phyloP scores from a whole-genome alignment of 2,113 vertebrate genomes.

The Sturnus vulgaris region DNA sequence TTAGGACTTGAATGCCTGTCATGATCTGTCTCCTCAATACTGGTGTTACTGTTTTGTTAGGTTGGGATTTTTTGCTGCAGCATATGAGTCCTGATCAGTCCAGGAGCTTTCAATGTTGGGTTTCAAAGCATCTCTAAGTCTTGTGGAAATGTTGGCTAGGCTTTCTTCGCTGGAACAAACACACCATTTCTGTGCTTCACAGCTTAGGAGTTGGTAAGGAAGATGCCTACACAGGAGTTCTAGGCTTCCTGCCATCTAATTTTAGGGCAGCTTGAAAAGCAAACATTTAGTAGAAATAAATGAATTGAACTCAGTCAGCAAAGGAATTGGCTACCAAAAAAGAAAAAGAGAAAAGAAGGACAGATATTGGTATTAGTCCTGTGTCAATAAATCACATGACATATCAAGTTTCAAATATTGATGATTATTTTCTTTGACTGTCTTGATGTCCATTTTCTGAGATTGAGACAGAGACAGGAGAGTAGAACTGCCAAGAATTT shows the following conservation, averaged over 20 bases:
- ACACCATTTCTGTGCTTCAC: not conserved
- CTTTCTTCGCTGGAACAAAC: not conserved
- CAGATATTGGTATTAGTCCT: not conserved
- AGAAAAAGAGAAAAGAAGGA: not conserved
- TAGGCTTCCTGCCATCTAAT: conserved; percentile 57
- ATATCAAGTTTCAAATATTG: not conserved
- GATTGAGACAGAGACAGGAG: not conserved
- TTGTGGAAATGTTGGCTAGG: not conserved
- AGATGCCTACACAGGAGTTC: conserved; percentile 10
- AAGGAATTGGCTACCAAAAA: not conserved
- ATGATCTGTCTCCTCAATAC: not conserved
- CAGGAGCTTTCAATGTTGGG: not conserved
- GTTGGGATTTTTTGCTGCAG: not conserved
- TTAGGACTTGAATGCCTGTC: not conserved
- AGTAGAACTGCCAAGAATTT: not conserved
- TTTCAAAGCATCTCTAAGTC: not conserved
- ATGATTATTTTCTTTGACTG: conserved; percentile 18
- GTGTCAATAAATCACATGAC: not conserved
- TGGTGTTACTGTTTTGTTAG: not conserved
- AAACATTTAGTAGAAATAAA: conserved; percentile 27
- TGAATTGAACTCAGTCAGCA: not conserved
- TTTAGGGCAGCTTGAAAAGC: conserved; percentile 36
- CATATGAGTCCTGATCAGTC: not conserved
- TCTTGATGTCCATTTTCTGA: not conserved
- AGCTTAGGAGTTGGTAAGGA: conserved; percentile 6